These are phyloP conservation scores for Xiphydria camelus DNA, from an alignment of 2,888 invertebrate species.

Conservation along the genomic window DNA sequence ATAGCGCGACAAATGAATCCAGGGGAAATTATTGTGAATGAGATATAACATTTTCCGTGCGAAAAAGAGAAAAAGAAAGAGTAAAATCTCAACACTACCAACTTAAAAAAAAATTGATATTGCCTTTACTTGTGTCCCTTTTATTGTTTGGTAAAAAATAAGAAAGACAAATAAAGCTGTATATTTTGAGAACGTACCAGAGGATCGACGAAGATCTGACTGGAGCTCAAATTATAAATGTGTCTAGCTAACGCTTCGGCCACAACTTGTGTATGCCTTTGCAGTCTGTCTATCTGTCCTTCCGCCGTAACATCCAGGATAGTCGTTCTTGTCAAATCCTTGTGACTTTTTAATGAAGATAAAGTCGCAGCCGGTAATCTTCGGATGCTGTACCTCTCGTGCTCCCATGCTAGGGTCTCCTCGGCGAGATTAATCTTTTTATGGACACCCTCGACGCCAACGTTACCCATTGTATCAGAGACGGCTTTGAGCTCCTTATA, in stretches of 20 bases:
- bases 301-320: slow-evolving; percentile 67
- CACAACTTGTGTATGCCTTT: slow-evolving; percentile 71
- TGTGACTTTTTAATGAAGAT: slow-evolving; percentile 75
- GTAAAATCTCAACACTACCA: no score
- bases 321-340: slow-evolving; percentile 65
- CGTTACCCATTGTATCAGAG: slow-evolving; percentile 57
- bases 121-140: slow-evolving; percentile 1
- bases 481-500: slow-evolving; percentile 67
- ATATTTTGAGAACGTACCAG: slow-evolving; percentile 64
- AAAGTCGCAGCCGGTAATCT: slow-evolving; percentile 90
- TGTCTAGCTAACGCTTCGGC: slow-evolving; percentile 85
- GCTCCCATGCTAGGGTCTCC: slow-evolving; percentile 92
- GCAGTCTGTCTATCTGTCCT: slow-evolving; percentile 63
- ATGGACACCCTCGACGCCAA: slow-evolving; percentile 73
- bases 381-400: slow-evolving; percentile 92
- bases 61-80: no score
- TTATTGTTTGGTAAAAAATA: slow-evolving; percentile 9
- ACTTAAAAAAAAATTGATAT: slow-evolving; percentile 1
- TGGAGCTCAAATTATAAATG: slow-evolving; percentile 70
- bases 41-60: background rate
- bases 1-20: no score
- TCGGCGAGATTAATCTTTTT: slow-evolving; percentile 98
- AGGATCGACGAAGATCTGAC: slow-evolving; percentile 72
- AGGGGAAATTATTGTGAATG: no score
- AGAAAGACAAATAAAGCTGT: no score